These are phyloP conservation scores for Orchestes rusci DNA, from an alignment of 2,888 invertebrate genomes.

Conservation along the genomic window DNA sequence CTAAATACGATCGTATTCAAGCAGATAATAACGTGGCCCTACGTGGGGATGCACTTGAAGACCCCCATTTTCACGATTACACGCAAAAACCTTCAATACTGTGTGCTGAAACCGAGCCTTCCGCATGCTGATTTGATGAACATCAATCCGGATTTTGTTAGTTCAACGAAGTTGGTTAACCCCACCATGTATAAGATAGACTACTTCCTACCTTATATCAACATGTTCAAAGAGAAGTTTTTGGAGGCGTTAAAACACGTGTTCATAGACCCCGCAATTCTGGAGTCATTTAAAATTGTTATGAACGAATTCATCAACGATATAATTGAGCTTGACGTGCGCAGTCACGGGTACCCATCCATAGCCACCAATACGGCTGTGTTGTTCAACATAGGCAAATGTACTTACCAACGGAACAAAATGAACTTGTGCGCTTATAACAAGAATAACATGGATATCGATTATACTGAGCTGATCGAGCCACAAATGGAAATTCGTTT, in stretches of 20 bases:
- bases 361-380: slow-evolving; percentile 29
- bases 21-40: slow-evolving; percentile 30
- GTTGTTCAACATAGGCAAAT: slow-evolving; percentile 29
- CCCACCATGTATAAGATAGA: slow-evolving; percentile 9
- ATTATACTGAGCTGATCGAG: slow-evolving; percentile 29
- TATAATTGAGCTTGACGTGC: slow-evolving; percentile 26
- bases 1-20: slow-evolving; percentile 28
- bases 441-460: slow-evolving; percentile 20
- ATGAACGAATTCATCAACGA: slow-evolving; percentile 29
- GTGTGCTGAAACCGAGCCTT: slow-evolving; percentile 24
- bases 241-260: slow-evolving; percentile 20
- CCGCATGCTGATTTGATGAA: slow-evolving; percentile 15
- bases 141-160: slow-evolving; percentile 20
- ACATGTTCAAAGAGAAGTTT: slow-evolving; percentile 20
- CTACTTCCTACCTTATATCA: slow-evolving; percentile 24
- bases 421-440: slow-evolving; percentile 22
- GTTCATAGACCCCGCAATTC: slow-evolving; percentile 12
- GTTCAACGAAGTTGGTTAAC: slow-evolving; percentile 26
- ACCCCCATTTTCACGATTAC: slow-evolving; percentile 26
- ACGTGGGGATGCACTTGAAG: slow-evolving; percentile 27
- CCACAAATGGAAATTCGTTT: slow-evolving; percentile 29
- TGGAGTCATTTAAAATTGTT: slow-evolving; percentile 20
- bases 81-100: slow-evolving; percentile 24
- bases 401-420: slow-evolving; percentile 26
- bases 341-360: slow-evolving; percentile 18